Conservation (phyloP, 2,797 vertebrate genomes). For the Xyrichtys novacula region DNA sequence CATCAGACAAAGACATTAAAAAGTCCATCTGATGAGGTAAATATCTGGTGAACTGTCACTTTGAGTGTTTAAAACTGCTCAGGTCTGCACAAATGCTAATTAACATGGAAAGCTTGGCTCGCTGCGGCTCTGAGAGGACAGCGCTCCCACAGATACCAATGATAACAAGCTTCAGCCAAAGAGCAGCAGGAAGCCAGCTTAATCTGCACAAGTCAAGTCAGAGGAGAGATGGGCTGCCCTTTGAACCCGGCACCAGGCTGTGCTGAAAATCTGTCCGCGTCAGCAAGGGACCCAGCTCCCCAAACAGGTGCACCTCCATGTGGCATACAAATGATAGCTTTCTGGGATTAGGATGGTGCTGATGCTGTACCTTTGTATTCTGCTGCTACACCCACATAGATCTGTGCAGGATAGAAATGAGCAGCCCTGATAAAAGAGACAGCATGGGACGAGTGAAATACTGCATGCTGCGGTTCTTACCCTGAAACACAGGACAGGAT, state of each 20-base stretch:
- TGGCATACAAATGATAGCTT: constrained; percentile 73
- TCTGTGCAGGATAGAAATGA: constrained; percentile 57
- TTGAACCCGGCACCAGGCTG: constrained; percentile 65
- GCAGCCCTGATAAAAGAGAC: constrained; percentile 43
- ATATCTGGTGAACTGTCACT: constrained; percentile 17
- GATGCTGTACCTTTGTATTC: constrained; percentile 61
- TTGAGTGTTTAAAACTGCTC: constrained; percentile 42
- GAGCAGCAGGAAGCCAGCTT: constrained; percentile 61
- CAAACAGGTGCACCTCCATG: constrained; percentile 70
- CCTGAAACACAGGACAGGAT: neutral
- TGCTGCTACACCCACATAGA: constrained; percentile 51
- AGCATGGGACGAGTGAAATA: constrained; percentile 6
- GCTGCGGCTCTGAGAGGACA: constrained; percentile 47
- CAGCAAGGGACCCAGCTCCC: constrained; percentile 70
- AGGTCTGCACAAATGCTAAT: constrained; percentile 56
- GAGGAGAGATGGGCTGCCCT: constrained; percentile 70
- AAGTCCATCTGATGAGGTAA: constrained; percentile 11
- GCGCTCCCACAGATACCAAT: constrained; percentile 51
- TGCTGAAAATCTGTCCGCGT: constrained; percentile 58
- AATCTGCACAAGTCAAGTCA: constrained; percentile 77
- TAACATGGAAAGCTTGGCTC: constrained; percentile 49
- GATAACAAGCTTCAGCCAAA: constrained; percentile 70
- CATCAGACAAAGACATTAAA: constrained; percentile 1
- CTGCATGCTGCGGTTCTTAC: constrained; percentile 1
- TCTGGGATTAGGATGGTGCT: constrained; percentile 73